Percentiles rank a stretch among this genome's conserved stretches.
phyloP scores from a whole-genome alignment of 2,888 invertebrate genomes.

The Dascillus cervinus region DNA sequence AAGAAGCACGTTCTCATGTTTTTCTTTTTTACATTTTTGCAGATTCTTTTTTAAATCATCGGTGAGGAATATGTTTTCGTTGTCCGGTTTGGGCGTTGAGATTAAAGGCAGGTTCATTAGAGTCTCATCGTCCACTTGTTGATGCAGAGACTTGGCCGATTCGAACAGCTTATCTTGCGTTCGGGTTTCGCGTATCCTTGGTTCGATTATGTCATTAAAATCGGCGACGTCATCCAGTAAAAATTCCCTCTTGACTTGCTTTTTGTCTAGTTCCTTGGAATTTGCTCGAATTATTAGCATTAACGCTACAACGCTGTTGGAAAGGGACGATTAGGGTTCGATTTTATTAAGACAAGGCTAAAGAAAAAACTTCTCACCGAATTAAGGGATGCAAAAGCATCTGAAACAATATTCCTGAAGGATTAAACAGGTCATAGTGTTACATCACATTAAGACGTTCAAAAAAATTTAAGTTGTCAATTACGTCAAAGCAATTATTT shows the following conservation, averaged over 20 bases:
- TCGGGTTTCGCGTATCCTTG: not conserved
- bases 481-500: not conserved
- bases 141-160: not conserved
- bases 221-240: constrained; percentile 19
- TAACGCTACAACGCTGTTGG: constrained; percentile 19
- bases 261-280: not conserved
- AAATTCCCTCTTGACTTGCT: constrained; percentile 6
- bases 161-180: not conserved
- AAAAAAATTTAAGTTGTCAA: no score
- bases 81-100: no score
- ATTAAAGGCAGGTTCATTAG: no score
- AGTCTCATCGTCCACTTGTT: not conserved
- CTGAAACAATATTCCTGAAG: constrained; percentile 12
- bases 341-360: no score
- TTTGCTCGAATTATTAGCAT: constrained; percentile 15
- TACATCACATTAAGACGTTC: not conserved
- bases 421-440: constrained; percentile 7
- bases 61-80: no score
- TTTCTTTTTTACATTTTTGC: no score
- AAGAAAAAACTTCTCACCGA: constrained; percentile 7
- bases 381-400: constrained; percentile 15
- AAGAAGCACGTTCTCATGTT: no score
- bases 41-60: no score
- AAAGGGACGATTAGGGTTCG: not conserved
- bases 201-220: constrained; percentile 22